These are phyloP conservation scores for Tipula unca DNA, from an alignment of 2,888 invertebrate species.

Conservation along the genomic window DNA sequence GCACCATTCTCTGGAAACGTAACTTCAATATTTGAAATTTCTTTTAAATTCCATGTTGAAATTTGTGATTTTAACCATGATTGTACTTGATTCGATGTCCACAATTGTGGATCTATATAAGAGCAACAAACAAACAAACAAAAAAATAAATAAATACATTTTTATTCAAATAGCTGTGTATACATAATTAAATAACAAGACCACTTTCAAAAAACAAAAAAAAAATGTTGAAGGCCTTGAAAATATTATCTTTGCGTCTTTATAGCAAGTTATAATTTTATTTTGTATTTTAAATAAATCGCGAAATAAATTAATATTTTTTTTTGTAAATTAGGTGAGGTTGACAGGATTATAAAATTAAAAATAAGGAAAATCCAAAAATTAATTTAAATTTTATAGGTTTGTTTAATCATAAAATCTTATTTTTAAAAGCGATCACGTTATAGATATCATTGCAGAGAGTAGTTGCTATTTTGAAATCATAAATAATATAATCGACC, in stretches of 20 bases:
- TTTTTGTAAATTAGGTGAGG: not conserved
- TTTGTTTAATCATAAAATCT: not conserved
- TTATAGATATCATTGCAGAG: not conserved
- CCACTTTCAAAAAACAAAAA: conserved; percentile 18
- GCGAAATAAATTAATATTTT: not conserved
- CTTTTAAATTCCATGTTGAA: conserved; percentile 67
- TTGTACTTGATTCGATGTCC: conserved; percentile 77
- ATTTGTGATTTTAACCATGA: conserved; percentile 86
- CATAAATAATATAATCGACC: not conserved
- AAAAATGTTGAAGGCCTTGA: conserved; percentile 21
- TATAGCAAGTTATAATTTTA: not conserved
- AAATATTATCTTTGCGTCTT: not conserved
- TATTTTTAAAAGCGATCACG: not conserved
- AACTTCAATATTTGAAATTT: conserved; percentile 62
- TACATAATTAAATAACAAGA: conserved; percentile 19
- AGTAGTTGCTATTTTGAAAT: not conserved
- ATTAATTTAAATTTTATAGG: not conserved
- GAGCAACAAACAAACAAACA: conserved; percentile 26
- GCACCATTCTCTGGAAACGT: conserved; percentile 76
- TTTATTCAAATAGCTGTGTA: not conserved
- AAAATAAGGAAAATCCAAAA: not conserved
- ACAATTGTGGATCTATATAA: conserved; percentile 80
- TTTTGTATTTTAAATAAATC: not conserved
- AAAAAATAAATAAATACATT: not conserved
- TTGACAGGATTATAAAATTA: not conserved